phyloP scores from a whole-genome alignment of 2,797 vertebrate species.

The Platyrinchus mystaceus region DNA sequence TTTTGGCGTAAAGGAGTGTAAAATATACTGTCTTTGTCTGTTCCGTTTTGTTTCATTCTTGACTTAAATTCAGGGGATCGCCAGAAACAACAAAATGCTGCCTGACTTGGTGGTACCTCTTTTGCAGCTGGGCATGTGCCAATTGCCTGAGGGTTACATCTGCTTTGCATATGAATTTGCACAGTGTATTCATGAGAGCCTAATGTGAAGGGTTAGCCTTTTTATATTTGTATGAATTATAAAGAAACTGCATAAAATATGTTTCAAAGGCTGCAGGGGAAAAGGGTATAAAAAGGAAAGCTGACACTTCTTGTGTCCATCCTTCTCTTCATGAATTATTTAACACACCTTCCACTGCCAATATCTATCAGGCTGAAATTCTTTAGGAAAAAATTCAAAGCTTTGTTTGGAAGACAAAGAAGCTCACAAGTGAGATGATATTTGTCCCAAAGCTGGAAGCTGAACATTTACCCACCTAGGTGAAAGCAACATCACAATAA shows the following conservation, averaged over 20 bases:
- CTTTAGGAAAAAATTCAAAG: neutral
- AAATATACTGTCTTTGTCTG: slow-evolving; percentile 2
- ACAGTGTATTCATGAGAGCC: neutral
- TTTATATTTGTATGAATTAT: slow-evolving; percentile 29
- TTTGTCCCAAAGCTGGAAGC: neutral
- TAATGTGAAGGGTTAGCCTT: slow-evolving; percentile 21
- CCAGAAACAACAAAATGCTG: slow-evolving; percentile 1
- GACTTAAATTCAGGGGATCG: neutral
- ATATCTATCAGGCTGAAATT: slow-evolving; percentile 11
- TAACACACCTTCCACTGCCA: slow-evolving; percentile 5
- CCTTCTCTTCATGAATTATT: slow-evolving; percentile 54
- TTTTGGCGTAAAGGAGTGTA: neutral
- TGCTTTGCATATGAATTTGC: slow-evolving; percentile 42
- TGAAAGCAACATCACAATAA: neutral
- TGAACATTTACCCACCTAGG: neutral
- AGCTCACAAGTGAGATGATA: neutral
- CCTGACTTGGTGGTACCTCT: neutral
- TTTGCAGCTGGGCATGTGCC: neutral
- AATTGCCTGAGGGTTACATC: slow-evolving; percentile 16
- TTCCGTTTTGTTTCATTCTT: neutral
- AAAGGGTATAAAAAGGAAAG: slow-evolving; percentile 22
- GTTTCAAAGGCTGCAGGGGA: slow-evolving; percentile 28
- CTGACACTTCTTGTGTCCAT: slow-evolving; percentile 40
- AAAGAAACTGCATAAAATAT: slow-evolving; percentile 37
- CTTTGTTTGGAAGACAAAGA: slow-evolving; percentile 29